These are phyloP conservation scores for Numenius arquata DNA, from an alignment of 2,113 vertebrate genomes.

Conservation along the genomic window DNA sequence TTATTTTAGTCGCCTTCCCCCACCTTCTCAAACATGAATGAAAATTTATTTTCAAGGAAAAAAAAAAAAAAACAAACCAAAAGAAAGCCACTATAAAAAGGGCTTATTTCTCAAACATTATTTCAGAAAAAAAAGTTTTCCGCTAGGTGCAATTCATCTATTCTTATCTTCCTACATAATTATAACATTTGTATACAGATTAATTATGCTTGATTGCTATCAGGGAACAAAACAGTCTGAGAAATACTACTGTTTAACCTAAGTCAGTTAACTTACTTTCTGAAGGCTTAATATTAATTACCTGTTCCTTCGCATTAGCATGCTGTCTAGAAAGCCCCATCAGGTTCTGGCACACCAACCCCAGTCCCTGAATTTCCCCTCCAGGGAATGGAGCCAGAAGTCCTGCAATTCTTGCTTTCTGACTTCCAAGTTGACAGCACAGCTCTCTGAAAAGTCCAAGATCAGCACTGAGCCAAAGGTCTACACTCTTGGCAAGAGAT, in stretches of 20 bases:
- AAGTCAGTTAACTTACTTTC: not conserved
- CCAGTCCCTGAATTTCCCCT: not conserved
- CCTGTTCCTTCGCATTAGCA: accelerated
- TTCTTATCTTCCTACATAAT: not conserved
- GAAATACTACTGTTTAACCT: not conserved
- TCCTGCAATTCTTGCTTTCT: not conserved
- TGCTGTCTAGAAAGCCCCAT: not conserved
- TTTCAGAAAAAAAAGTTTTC: not conserved
- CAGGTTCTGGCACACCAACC: not conserved
- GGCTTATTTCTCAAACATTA: not conserved
- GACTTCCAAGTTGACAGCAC: not conserved
- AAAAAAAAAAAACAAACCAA: not conserved
- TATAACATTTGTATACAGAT: not conserved
- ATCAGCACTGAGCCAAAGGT: not conserved
- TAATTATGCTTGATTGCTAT: constrained; percentile 2
- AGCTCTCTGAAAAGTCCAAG: not conserved
- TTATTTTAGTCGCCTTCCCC: not conserved
- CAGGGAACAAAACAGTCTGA: not conserved
- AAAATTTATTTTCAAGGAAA: not conserved
- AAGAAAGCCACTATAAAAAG: not conserved
- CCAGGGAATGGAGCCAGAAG: not conserved
- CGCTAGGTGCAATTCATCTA: not conserved
- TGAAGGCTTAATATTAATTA: not conserved
- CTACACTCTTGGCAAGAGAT: not conserved
- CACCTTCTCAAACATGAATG: not conserved